Evolutionary conservation across 2,113 vertebrate genomes (phyloP).

Genomic region (Pimephales promelas): DNA sequence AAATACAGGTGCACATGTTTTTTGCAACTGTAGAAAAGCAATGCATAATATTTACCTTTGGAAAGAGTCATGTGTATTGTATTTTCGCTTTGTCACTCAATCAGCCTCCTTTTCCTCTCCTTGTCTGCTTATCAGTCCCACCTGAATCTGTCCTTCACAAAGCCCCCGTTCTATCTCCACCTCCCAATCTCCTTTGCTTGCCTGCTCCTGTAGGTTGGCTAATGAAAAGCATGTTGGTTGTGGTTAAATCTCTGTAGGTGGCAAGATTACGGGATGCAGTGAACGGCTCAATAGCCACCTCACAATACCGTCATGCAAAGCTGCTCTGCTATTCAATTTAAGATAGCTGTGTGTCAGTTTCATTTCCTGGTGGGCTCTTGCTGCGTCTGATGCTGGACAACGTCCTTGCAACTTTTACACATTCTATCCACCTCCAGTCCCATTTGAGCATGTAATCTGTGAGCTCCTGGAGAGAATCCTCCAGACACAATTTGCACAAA

Average conservation of each 20-base stretch:
- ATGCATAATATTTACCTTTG: not conserved
- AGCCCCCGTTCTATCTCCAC: not conserved
- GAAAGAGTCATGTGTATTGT: not conserved
- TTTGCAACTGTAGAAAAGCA: not conserved
- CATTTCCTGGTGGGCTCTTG: not conserved
- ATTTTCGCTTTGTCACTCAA: slow-evolving; percentile 14
- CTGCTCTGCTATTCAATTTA: not conserved
- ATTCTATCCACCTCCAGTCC: not conserved
- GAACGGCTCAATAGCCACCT: not conserved
- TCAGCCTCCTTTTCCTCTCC: not conserved
- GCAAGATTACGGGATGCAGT: slow-evolving; percentile 16
- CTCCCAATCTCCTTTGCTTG: not conserved
- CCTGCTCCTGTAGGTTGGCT: slow-evolving; percentile 35
- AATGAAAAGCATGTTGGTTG: slow-evolving; percentile 54
- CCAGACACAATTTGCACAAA: not conserved
- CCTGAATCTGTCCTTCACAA: slow-evolving; percentile 15
- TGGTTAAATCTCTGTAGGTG: slow-evolving; percentile 16
- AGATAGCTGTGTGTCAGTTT: not conserved
- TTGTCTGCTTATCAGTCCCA: slow-evolving; percentile 22
- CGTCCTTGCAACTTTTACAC: not conserved
- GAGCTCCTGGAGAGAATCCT: slow-evolving; percentile 20
- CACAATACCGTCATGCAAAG: not conserved
- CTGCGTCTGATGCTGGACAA: not conserved
- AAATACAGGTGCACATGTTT: not conserved
- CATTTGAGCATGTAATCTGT: not conserved